phyloP scores from a whole-genome alignment of 2,113 vertebrate genomes.

The Chlorocebus sabaeus region DNA sequence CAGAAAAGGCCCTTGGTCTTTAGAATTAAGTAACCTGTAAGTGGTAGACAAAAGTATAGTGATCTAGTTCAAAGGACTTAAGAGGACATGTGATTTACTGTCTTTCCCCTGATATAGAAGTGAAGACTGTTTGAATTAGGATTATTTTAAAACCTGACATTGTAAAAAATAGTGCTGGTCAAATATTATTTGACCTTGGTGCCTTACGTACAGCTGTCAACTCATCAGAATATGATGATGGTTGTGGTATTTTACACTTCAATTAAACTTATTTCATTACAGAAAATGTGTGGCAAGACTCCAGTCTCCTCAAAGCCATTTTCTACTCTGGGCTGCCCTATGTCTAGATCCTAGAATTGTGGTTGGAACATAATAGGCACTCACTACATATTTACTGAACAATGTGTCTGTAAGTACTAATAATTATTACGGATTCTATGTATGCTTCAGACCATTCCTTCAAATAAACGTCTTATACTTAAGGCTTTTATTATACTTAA shows the following conservation, averaged over 20 bases:
- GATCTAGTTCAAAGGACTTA: not conserved
- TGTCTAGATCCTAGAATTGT: not conserved
- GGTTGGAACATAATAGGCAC: not conserved
- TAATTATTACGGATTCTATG: not conserved
- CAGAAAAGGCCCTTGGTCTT: not conserved
- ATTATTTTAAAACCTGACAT: not conserved
- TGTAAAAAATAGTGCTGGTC: not conserved
- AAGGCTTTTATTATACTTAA: too few species aligned
- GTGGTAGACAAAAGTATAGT: not conserved
- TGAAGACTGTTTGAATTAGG: not conserved
- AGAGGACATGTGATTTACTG: not conserved
- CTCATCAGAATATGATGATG: not conserved
- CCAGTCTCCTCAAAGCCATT: not conserved
- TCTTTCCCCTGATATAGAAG: not conserved
- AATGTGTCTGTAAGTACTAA: not conserved
- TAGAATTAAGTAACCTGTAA: constrained; percentile 43
- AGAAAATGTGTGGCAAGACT: not conserved
- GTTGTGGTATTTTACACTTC: not conserved
- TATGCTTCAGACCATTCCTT: not conserved
- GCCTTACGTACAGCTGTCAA: not conserved
- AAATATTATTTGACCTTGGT: not conserved
- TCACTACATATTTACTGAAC: not conserved
- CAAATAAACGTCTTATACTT: not conserved
- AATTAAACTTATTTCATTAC: not conserved
- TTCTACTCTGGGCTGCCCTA: not conserved